Evolutionary conservation across 2,797 vertebrate species (phyloP), one percentile per base, ranked within the genome.

Genomic region (Premnoplex brunnescens): DNA sequence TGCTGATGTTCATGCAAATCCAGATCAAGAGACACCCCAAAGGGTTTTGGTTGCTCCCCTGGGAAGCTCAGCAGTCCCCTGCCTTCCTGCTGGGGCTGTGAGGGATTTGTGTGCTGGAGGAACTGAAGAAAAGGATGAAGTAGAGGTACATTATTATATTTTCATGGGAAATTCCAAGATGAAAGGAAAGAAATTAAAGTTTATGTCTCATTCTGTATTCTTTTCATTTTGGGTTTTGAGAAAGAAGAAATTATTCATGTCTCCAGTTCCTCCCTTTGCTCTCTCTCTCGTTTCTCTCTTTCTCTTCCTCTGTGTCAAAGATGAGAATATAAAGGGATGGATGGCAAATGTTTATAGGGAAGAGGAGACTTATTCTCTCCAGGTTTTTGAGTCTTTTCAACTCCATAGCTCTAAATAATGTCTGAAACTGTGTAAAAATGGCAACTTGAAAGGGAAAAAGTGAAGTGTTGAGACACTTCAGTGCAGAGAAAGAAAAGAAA

Each of bases 161-260:
- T 89, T 78, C 56, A 92, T 56, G 79, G 79, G 73, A 91, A 91
- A 72, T 71, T 92, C 78, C 20, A 62, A 72, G 85, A 85, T 88
- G 75, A 95, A 95, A 93, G 82, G 23, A 87, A 77, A 63, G 78
- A 76, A 74, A 15, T 14, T 60, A 54, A 74, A 55, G 66, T 86
- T 95, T 81, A 36, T 79, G 64, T 85, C 85, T 93, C 77, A 60
- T 92, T 92, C 79, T 83, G 32, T 64, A 89, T 94, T 94, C 90
- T 92, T 95, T 95, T 93, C 79, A 88, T 83, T 92, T 54, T n/a
- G 32, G 24, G 64, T 88, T 92, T 87, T 64, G 75, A 92, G 85
- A 80, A 86, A 67, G 44, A 67, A 88, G 89, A 85, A 93, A 91
- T 92, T 91, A 92, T 93, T 95, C 81, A 89, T 91, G 52, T 71